Evolutionary conservation across 2,113 vertebrate genomes (phyloP).

Genomic region (Coracopsis vasa): DNA sequence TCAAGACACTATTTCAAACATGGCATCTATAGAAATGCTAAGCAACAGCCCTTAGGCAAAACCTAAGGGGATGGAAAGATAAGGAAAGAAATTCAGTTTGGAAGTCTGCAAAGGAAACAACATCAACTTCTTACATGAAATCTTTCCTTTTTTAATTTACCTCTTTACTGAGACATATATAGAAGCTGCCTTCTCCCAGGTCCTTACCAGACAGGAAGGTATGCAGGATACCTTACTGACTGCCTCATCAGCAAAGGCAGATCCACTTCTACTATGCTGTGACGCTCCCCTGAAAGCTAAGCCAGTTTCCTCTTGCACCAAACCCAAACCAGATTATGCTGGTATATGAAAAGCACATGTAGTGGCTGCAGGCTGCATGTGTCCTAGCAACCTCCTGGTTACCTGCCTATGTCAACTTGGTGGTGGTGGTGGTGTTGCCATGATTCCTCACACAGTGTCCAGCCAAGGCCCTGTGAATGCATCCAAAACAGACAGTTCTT

Average conservation of each 20-base stretch:
- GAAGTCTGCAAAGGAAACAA: neutral
- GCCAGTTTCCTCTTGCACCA: neutral
- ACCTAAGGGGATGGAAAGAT: neutral
- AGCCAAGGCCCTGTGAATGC: neutral
- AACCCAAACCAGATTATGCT: neutral
- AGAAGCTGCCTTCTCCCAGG: neutral
- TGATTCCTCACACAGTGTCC: neutral
- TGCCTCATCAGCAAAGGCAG: neutral
- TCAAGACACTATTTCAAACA: neutral
- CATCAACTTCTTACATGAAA: neutral
- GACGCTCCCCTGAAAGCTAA: neutral
- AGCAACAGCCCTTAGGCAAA: neutral
- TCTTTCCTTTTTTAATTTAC: neutral
- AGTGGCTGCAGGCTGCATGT: neutral
- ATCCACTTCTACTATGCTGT: neutral
- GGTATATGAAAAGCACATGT: accelerated
- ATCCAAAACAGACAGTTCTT: neutral
- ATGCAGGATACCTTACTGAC: neutral
- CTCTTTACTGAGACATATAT: neutral
- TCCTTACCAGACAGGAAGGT: neutral
- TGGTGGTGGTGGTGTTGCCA: neutral
- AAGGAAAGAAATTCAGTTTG: neutral
- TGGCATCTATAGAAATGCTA: neutral
- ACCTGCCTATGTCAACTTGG: accelerated
- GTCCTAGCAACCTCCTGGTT: neutral